Evolutionary conservation across 2,113 vertebrate species (phyloP).

Genomic region (Pelecanus crispus): DNA sequence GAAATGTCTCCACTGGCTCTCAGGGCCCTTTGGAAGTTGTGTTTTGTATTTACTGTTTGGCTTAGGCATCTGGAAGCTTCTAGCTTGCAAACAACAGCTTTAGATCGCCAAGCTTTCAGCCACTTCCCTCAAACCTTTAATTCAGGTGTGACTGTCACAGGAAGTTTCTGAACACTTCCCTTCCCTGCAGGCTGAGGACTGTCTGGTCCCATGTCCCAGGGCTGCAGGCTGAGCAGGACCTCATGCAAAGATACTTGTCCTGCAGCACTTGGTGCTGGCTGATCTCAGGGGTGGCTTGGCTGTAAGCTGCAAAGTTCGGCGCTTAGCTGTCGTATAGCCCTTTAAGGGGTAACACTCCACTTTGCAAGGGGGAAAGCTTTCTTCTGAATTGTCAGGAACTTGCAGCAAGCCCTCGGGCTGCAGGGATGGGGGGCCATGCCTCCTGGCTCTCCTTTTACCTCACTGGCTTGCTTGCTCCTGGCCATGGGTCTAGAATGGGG

Average conservation of each 20-base stretch:
- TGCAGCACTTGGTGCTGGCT: not conserved
- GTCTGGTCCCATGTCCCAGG: not conserved
- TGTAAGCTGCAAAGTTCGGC: not conserved
- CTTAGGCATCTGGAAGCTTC: not conserved
- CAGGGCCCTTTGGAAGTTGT: not conserved
- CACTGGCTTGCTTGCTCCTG: not conserved
- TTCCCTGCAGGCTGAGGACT: not conserved
- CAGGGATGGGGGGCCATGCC: not conserved
- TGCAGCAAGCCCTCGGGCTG: not conserved
- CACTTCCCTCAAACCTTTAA: not conserved
- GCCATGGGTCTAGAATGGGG: not conserved
- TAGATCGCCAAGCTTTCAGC: not conserved
- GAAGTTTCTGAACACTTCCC: not conserved
- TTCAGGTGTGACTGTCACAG: not conserved
- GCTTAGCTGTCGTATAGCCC: not conserved
- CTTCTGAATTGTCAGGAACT: not conserved
- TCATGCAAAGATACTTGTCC: not conserved
- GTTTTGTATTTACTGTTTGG: slow-evolving; percentile 14
- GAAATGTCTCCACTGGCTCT: not conserved
- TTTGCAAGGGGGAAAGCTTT: not conserved
- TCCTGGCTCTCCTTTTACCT: not conserved
- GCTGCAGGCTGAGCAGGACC: not conserved
- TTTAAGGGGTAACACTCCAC: not conserved
- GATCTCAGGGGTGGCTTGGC: not conserved
- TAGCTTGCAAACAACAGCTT: not conserved